Conservation (phyloP, 2,113 vertebrate genomes). For the Corvus moneduloides region DNA sequence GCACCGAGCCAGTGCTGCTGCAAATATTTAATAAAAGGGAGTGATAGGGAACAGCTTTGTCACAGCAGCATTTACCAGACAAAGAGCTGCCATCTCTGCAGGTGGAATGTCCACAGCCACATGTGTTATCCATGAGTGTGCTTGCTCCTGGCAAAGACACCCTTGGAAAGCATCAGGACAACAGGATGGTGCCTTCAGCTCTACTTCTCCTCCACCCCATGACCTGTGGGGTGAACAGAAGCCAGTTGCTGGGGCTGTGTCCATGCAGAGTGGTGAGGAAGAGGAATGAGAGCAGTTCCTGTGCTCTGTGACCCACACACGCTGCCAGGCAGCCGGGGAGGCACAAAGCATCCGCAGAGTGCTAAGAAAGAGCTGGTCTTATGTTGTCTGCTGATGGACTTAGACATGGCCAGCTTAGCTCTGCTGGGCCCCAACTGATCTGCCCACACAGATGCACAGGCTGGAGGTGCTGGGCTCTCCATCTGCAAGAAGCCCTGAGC, state of each 20-base stretch:
- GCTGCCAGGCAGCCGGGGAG: background rate
- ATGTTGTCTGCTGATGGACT: slow-evolving; percentile 60
- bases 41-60: slow-evolving; percentile 28
- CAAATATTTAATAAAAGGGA: slow-evolving; percentile 8
- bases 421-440: slow-evolving; percentile 27
- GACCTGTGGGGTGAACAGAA: background rate
- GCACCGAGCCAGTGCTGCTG: background rate
- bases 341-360: background rate
- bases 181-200: background rate
- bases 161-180: background rate
- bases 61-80: slow-evolving; percentile 29
- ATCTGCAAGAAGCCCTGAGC: background rate
- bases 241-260: background rate
- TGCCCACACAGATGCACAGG: slow-evolving; percentile 4
- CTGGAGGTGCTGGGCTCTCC: background rate
- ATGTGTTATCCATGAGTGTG: background rate
- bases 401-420: slow-evolving; percentile 47
- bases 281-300: background rate
- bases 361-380: slow-evolving; percentile 55
- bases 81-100: slow-evolving; percentile 47
- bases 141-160: background rate
- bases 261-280: background rate
- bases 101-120: background rate
- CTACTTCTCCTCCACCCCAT: background rate
- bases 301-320: background rate